phyloP scores from a whole-genome alignment of 2,888 invertebrate genomes.

The Hedychridium roseum region DNA sequence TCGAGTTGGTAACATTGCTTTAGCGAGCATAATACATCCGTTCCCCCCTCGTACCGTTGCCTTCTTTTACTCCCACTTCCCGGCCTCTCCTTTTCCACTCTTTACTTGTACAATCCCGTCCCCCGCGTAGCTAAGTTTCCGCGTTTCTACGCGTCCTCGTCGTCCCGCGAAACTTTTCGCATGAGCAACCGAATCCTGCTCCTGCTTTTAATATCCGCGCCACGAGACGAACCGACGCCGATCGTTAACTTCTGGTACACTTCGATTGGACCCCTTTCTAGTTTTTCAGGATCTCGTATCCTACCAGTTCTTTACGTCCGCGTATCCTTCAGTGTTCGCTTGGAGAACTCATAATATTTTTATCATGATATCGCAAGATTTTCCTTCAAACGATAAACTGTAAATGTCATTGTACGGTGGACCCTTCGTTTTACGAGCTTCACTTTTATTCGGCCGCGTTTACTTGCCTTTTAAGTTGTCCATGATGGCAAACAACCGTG shows the following conservation, averaged over 20 bases:
- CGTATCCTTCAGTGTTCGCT: too few relatives aligned
- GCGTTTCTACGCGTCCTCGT: conserved; percentile 28
- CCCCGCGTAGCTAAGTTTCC: conserved; percentile 9
- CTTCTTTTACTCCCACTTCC: conserved; percentile 5
- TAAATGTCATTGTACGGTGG: too few relatives aligned
- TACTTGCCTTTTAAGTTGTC: too few relatives aligned
- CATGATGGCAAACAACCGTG: too few relatives aligned
- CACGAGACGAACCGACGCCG: conserved; percentile 27
- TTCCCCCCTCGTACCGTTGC: conserved; percentile 7
- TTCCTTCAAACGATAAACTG: too few relatives aligned
- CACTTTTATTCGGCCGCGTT: too few relatives aligned
- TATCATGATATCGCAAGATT: too few relatives aligned
- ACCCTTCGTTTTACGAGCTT: too few relatives aligned
- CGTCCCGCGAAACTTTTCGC: conserved; percentile 43
- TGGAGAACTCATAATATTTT: too few relatives aligned
- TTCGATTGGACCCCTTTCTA: conserved; percentile 18
- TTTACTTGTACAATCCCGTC: conserved; percentile 13
- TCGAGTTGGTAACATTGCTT: conserved; percentile 61
- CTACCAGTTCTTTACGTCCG: background rate
- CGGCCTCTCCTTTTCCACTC: background rate
- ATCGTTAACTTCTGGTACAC: conserved; percentile 30
- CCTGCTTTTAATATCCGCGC: conserved; percentile 45
- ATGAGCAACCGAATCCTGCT: conserved; percentile 45
- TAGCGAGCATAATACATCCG: conserved; percentile 50
- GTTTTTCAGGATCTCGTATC: conserved; percentile 4